A percentile compares a stretch with the other conserved stretches of the same genome.
These are phyloP conservation scores for Zosterops hypoxanthus DNA, from an alignment of 2,113 vertebrate genomes.

Conservation along the genomic window DNA sequence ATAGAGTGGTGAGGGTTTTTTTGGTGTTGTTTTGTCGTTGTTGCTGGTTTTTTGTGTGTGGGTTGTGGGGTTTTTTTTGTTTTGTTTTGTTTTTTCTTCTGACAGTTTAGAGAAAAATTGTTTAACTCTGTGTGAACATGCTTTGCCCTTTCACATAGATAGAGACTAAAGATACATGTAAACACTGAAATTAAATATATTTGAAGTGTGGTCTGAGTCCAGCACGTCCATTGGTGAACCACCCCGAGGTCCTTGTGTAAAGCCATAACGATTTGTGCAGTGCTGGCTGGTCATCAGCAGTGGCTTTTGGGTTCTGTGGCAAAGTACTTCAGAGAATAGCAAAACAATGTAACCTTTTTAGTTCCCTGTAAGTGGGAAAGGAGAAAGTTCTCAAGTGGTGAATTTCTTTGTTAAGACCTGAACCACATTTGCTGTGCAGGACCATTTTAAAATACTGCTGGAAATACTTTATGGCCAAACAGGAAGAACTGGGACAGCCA, in stretches of 20 bases:
- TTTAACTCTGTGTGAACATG: not conserved
- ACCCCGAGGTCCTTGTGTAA: accelerated
- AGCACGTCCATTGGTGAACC: not conserved
- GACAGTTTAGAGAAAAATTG: not conserved
- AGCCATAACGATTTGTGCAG: not conserved
- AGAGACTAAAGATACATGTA: not conserved
- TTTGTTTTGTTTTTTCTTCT: not conserved
- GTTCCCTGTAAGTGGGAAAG: not conserved
- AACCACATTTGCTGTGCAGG: not conserved
- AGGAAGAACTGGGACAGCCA: not conserved
- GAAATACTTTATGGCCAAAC: not conserved
- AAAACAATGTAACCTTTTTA: not conserved
- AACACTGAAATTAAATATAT: not conserved
- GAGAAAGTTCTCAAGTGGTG: not conserved
- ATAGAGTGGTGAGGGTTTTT: not conserved
- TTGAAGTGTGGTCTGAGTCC: not conserved
- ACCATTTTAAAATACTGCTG: not conserved
- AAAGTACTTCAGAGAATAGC: not conserved
- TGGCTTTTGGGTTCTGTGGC: not conserved
- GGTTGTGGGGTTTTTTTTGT: too few relatives aligned
- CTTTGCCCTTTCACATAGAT: not conserved
- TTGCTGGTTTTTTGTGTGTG: too few relatives aligned
- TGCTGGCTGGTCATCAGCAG: not conserved
- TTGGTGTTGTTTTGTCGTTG: not conserved
- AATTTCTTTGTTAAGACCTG: not conserved